A percentile compares a stretch with the other conserved stretches of the same genome.
These are phyloP conservation scores for Gallinago jamesoni DNA, from an alignment of 2,113 vertebrate species.

Conservation along the genomic window DNA sequence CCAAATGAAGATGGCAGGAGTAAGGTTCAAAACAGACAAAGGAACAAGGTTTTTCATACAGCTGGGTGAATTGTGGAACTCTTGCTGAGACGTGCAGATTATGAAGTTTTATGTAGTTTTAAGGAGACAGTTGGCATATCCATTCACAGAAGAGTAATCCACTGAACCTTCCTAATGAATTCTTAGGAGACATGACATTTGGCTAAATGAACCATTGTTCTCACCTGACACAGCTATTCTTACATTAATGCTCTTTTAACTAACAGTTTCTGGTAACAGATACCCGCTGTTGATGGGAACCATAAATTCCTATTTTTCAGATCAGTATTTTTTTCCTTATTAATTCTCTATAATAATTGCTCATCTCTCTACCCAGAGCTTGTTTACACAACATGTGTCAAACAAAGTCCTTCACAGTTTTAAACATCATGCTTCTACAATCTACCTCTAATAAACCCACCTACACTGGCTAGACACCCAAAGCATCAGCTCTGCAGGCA, in stretches of 20 bases:
- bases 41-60: background rate
- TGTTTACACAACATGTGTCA: background rate
- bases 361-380: background rate
- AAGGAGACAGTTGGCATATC: background rate
- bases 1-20: background rate
- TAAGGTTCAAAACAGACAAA: background rate
- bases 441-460: background rate
- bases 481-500: background rate
- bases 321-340: background rate
- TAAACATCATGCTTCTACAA: background rate
- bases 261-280: background rate
- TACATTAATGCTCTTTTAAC: background rate
- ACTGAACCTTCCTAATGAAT: background rate
- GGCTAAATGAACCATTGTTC: background rate
- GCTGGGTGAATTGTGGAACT: background rate
- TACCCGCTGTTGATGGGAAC: background rate
- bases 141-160: background rate
- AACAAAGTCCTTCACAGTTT: background rate
- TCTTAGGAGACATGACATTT: background rate
- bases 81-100: background rate
- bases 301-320: background rate
- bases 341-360: rapidly evolving
- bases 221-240: background rate
- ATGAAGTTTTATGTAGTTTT: background rate
- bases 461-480: background rate